Percentiles rank a stretch among this genome's conserved stretches.
phyloP scores from a whole-genome alignment of 2,797 vertebrate genomes.

The Takifugu ocellatus region DNA sequence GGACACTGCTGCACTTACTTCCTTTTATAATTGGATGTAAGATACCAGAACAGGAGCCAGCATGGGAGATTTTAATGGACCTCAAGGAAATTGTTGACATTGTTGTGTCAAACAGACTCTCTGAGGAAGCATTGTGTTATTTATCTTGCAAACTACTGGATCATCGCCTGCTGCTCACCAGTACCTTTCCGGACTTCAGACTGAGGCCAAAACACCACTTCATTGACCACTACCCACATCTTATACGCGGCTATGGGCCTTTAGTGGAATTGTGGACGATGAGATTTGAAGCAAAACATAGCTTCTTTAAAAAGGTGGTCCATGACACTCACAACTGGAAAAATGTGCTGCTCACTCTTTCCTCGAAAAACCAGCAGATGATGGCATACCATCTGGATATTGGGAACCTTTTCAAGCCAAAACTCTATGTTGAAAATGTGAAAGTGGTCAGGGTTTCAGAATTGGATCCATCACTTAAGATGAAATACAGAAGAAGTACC shows the following conservation, averaged over 20 bases:
- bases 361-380: too few relatives aligned
- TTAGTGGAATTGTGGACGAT: not conserved
- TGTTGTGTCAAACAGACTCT: not conserved
- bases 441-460: too few relatives aligned
- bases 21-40: not conserved
- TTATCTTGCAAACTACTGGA: not conserved
- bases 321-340: too few relatives aligned
- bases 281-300: too few relatives aligned
- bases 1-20: not conserved
- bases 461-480: too few relatives aligned
- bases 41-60: slow-evolving; percentile 1
- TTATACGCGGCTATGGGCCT: not conserved
- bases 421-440: too few relatives aligned
- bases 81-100: slow-evolving; percentile 3
- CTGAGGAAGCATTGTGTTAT: not conserved
- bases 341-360: too few relatives aligned
- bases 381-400: too few relatives aligned
- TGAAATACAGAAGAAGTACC: too few relatives aligned
- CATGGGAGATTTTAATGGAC: slow-evolving; percentile 1
- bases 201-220: not conserved
- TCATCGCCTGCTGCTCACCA: not conserved
- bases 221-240: not conserved
- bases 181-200: not conserved
- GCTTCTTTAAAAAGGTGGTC: too few relatives aligned
- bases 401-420: too few relatives aligned